Percentiles rank a stretch among this genome's conserved stretches.
Evolutionary conservation across 2,113 vertebrate species (phyloP).

Genomic region (Morphnarchus princeps): DNA sequence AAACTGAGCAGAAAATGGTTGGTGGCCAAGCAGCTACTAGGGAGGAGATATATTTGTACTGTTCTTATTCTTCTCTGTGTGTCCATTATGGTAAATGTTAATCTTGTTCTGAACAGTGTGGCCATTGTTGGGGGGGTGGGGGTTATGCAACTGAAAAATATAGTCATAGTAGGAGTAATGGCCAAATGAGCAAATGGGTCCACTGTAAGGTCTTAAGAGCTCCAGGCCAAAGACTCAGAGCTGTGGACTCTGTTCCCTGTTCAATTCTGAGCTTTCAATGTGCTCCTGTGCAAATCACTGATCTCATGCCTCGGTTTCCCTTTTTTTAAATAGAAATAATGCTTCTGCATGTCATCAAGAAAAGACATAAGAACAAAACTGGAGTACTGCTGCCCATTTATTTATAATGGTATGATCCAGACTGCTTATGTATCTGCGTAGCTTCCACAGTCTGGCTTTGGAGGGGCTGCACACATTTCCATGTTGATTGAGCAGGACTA

Average conservation of each 20-base stretch:
- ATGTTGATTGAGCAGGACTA: neutral
- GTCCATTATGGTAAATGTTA: neutral
- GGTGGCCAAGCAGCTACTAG: neutral
- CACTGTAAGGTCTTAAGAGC: neutral
- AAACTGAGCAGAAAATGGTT: neutral
- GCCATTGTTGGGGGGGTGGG: fast-evolving
- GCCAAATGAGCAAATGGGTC: neutral
- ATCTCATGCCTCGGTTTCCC: neutral
- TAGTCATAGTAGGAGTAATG: neutral
- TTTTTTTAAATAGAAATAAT: neutral
- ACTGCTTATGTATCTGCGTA: neutral
- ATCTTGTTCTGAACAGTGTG: neutral
- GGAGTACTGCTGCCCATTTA: neutral
- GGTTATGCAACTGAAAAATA: neutral
- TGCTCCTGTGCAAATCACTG: neutral
- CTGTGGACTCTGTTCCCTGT: neutral
- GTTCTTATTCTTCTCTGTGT: neutral
- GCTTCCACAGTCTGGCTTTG: neutral
- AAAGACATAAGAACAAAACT: neutral
- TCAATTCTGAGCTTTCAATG: neutral
- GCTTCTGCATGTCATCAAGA: neutral
- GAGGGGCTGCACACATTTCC: neutral
- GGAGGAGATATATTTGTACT: neutral
- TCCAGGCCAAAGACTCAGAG: neutral
- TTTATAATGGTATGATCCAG: neutral